Evolutionary conservation across 2,113 vertebrate species (phyloP).

Genomic region (Ammodytes dubius): DNA sequence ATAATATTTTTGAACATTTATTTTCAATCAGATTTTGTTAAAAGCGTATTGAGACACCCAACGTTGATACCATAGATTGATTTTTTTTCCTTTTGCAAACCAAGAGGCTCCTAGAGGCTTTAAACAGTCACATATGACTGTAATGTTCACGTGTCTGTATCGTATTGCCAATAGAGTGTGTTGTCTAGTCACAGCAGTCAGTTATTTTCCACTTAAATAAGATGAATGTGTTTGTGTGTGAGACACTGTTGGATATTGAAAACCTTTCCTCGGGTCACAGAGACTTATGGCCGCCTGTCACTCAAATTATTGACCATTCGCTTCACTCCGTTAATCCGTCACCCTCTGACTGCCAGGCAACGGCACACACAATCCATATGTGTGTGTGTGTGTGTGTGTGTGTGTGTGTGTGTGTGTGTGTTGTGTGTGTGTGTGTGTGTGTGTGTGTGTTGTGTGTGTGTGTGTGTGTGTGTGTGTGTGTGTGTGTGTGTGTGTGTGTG

Average conservation of each 20-base stretch:
- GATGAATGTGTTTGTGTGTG: not conserved
- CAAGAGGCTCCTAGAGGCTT: not conserved
- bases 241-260: not conserved
- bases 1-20: too few species aligned
- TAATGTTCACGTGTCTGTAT: not conserved
- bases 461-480: not conserved
- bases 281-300: conserved; percentile 31
- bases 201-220: not conserved
- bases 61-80: too few species aligned
- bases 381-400: not conserved
- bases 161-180: not conserved
- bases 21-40: too few species aligned
- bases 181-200: not conserved
- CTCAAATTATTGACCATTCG: conserved; percentile 40
- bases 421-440: not conserved
- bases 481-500: not conserved
- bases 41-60: too few species aligned
- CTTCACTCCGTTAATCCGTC: not conserved
- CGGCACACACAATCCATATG: conserved; percentile 14
- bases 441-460: not conserved
- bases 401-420: not conserved
- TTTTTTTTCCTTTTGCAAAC: too few species aligned
- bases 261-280: conserved; percentile 13
- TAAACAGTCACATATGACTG: not conserved
- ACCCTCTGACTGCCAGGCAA: conserved; percentile 2